Conservation (phyloP, 2,113 vertebrate genomes). For the Thalassarche chlororhynchos region DNA sequence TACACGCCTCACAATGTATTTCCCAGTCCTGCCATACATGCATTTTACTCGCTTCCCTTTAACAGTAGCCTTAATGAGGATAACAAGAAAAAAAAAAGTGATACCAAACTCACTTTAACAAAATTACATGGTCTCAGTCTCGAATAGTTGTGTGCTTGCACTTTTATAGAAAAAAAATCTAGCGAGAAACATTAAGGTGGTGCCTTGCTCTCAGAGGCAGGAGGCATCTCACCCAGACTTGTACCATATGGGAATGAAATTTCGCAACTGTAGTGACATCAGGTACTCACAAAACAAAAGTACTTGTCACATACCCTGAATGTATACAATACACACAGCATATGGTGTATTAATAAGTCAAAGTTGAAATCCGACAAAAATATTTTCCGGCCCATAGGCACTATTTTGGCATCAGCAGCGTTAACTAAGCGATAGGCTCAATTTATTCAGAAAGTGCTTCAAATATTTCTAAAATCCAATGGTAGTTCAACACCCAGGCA, state of each 20-base stretch:
- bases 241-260: background rate
- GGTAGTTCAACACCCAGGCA: background rate
- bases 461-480: background rate
- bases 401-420: background rate
- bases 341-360: background rate
- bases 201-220: background rate
- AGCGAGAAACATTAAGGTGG: background rate
- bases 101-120: background rate
- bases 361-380: background rate
- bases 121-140: background rate
- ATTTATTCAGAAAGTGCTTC: background rate
- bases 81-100: background rate
- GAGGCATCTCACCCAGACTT: background rate
- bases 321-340: accelerated
- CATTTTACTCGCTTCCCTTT: background rate
- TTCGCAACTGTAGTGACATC: background rate
- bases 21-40: background rate
- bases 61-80: background rate
- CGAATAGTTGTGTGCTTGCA: background rate
- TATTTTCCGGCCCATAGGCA: background rate
- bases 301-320: background rate
- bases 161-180: background rate
- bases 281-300: background rate
- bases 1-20: background rate
- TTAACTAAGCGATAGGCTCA: background rate